These are phyloP conservation scores for Pelmatolapia mariae DNA, from an alignment of 2,113 vertebrate species.

Conservation along the genomic window DNA sequence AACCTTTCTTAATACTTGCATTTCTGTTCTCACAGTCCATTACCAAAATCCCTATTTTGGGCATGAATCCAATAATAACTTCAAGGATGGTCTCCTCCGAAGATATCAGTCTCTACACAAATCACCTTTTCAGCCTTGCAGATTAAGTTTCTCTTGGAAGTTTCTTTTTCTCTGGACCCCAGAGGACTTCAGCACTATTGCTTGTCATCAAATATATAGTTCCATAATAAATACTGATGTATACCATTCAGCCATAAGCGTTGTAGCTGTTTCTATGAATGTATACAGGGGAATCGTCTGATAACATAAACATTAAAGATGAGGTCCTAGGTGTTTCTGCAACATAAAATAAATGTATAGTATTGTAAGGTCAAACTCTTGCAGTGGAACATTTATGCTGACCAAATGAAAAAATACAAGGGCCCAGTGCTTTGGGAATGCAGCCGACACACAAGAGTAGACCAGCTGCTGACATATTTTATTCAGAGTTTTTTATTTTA, in stretches of 20 bases:
- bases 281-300: background rate
- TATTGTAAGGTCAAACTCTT: background rate
- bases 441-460: background rate
- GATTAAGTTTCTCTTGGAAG: background rate
- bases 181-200: background rate
- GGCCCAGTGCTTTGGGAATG: background rate
- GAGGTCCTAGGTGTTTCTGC: background rate
- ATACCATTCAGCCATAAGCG: background rate
- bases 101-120: background rate
- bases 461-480: background rate
- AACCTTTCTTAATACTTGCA: background rate
- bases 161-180: background rate
- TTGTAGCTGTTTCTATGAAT: background rate
- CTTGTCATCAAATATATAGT: background rate
- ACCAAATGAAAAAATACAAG: background rate
- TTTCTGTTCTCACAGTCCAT: background rate
- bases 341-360: background rate
- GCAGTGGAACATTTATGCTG: background rate
- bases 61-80: slow-evolving; percentile 2
- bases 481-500: background rate
- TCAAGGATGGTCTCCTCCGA: background rate
- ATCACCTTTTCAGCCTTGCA: background rate
- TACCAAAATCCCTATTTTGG: background rate
- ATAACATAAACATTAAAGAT: background rate
- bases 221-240: background rate